Evolutionary conservation across 2,113 vertebrate genomes (phyloP).

Genomic region (Stegastes partitus): DNA sequence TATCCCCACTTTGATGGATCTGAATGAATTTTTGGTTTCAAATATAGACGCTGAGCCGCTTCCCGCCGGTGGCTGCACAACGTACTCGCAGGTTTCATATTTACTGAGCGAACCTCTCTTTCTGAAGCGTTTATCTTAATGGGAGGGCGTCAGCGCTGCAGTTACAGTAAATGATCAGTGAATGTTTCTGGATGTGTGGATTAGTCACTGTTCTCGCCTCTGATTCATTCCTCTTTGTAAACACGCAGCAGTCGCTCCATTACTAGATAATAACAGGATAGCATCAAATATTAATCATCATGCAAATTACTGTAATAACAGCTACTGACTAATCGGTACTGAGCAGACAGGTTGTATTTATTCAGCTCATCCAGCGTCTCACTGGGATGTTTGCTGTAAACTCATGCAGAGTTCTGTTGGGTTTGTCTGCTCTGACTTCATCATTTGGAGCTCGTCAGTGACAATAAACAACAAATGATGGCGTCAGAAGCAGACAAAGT

Average conservation of each 20-base stretch:
- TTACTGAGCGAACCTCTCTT: not conserved
- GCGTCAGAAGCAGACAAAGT: not conserved
- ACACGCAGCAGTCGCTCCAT: slow-evolving; percentile 2
- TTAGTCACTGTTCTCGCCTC: slow-evolving; percentile 15
- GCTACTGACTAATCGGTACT: not conserved
- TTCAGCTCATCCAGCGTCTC: not conserved
- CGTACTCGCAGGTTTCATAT: not conserved
- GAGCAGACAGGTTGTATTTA: not conserved
- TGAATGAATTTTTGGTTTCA: slow-evolving; percentile 14
- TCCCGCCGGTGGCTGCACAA: not conserved
- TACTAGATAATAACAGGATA: not conserved
- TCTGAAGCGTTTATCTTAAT: not conserved
- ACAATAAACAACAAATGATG: not conserved
- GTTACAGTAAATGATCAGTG: slow-evolving; percentile 28
- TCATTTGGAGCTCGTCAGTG: not conserved
- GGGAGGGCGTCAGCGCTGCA: not conserved
- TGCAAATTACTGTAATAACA: slow-evolving; percentile 11
- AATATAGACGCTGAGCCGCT: not conserved
- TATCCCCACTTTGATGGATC: slow-evolving; percentile 45
- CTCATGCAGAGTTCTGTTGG: not conserved
- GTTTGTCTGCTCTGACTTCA: not conserved
- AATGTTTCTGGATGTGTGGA: slow-evolving; percentile 24
- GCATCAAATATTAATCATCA: slow-evolving; percentile 7
- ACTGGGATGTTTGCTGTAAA: not conserved
- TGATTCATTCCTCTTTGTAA: slow-evolving; percentile 9